Evolutionary conservation across 2,797 vertebrate genomes (phyloP), one percentile per base, ranked within the genome.

Genomic region (Enteromius anoplus): DNA sequence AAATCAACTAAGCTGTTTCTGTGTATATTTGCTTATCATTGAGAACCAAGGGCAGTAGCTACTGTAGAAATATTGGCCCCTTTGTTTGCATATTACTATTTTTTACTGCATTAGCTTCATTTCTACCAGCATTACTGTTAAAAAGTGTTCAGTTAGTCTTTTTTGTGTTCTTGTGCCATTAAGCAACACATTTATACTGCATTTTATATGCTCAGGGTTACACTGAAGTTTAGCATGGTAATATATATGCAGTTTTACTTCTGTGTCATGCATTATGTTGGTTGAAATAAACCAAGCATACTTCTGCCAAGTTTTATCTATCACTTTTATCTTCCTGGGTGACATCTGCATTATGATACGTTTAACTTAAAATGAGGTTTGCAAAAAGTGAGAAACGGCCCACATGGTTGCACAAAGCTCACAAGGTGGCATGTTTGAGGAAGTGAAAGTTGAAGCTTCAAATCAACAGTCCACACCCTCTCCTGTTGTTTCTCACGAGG

Each of bases 81-180:
- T 51, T 4, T 32, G 4, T 8, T 40, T 6, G 10, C n/a, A 19
- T 14, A 21, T 53, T 53, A 10, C 29, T 34, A 1, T 29, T 32
- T 75, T 37, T 34, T n/a, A 11, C 0, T 0, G 49, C 49, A 73
- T 55, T 75, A 14, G 2, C 49, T 75, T 6, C 12, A 2, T 40
- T 17, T 60, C 37, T 26, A 42, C 7, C 14, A 60, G 73, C 73
- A 76, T 76, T 76, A 76, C 53, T 9, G n/a, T 71, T 49, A 58
- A 23, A 69, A 7, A 45, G 1, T 23, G 6, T 14, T 15, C 7
- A 5, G 47, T 72, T 72, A 12, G 47, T 53, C 29, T 34, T 23
- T 21, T 26, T n/a, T 26, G 3, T 51, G 40, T 72, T 51, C 34
- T 14, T 55, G 29, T 53, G 34, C 60, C 12, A n/a, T 71, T 19